Evolutionary conservation across 2,113 vertebrate species (phyloP).

Genomic region (Epinephelus moara): DNA sequence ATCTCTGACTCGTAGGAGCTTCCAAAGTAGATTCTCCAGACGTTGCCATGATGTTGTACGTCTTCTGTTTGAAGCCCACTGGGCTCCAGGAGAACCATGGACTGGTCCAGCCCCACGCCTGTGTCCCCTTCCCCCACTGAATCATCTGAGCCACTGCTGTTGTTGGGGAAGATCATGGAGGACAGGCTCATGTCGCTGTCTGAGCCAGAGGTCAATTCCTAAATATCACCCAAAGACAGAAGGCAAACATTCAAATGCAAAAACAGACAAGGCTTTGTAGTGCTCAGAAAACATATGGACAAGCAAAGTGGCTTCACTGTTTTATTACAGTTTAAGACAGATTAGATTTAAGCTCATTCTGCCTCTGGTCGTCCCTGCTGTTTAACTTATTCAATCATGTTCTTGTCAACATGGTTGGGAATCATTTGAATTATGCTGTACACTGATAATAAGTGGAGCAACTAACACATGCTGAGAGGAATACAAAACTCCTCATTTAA

Average conservation of each 20-base stretch:
- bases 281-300: neutral
- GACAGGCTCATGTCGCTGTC: constrained; percentile 96
- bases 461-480: constrained; percentile 14
- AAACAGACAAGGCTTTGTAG: neutral
- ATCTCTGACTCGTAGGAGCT: constrained; percentile 95
- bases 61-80: constrained; percentile 87
- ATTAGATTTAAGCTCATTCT: neutral
- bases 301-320: constrained; percentile 2
- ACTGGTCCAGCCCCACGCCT: constrained; percentile 86
- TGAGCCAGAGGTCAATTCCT: constrained; percentile 92
- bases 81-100: constrained; percentile 87
- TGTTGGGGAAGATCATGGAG: constrained; percentile 96
- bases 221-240: constrained; percentile 25
- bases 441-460: constrained; percentile 26
- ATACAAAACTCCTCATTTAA: constrained; percentile 31
- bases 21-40: constrained; percentile 97
- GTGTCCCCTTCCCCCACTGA: constrained; percentile 89
- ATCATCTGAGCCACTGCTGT: constrained; percentile 94
- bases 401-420: constrained; percentile 14
- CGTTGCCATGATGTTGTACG: constrained; percentile 80
- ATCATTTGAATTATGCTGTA: constrained; percentile 32
- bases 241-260: neutral
- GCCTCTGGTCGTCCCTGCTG: constrained; percentile 1
- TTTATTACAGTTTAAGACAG: neutral
- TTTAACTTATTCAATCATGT: constrained; percentile 23